Evolutionary conservation across 1,140 invertebrate genomes (phyloP).

Genomic region (Aphaenogaster rudis): DNA sequence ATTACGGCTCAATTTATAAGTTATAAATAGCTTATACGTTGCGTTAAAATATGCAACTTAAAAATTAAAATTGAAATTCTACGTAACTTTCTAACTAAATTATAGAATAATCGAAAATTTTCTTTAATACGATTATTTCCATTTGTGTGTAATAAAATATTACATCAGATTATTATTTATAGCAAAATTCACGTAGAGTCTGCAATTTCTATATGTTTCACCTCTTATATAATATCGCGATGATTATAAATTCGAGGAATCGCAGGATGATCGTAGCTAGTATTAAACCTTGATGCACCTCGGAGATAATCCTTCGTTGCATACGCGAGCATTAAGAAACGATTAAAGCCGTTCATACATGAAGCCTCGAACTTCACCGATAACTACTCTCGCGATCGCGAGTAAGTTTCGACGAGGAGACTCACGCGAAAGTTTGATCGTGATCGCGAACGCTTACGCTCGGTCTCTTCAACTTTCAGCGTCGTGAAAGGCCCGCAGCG

Average conservation of each 20-base stretch:
- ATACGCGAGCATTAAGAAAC: slow-evolving; percentile 29
- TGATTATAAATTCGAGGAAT: slow-evolving; percentile 34
- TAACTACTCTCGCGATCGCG: slow-evolving; percentile 37
- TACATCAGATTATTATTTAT: slow-evolving; percentile 27
- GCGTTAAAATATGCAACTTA: slow-evolving; percentile 29
- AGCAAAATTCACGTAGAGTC: neutral
- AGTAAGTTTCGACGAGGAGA: slow-evolving; percentile 43
- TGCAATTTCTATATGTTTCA: neutral
- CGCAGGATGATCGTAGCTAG: neutral
- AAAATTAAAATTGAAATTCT: slow-evolving; percentile 14
- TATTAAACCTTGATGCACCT: slow-evolving; percentile 32
- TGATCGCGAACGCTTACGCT: slow-evolving; percentile 28
- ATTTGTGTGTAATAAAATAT: slow-evolving; percentile 18
- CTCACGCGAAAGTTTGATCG: slow-evolving; percentile 61
- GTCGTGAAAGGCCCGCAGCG: slow-evolving; percentile 38
- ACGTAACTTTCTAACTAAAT: neutral
- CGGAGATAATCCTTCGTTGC: slow-evolving; percentile 39
- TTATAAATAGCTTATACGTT: slow-evolving; percentile 31
- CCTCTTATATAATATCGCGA: slow-evolving; percentile 6
- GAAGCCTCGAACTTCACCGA: slow-evolving; percentile 33
- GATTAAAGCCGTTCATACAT: slow-evolving; percentile 44
- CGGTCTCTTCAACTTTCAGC: slow-evolving; percentile 24
- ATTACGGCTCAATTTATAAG: slow-evolving; percentile 43
- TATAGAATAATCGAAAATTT: neutral
- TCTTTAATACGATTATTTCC: neutral